Percentiles rank a stretch among this genome's conserved stretches.
Conservation (phyloP, 2,113 vertebrate species). For the Cichladusa arquata region DNA sequence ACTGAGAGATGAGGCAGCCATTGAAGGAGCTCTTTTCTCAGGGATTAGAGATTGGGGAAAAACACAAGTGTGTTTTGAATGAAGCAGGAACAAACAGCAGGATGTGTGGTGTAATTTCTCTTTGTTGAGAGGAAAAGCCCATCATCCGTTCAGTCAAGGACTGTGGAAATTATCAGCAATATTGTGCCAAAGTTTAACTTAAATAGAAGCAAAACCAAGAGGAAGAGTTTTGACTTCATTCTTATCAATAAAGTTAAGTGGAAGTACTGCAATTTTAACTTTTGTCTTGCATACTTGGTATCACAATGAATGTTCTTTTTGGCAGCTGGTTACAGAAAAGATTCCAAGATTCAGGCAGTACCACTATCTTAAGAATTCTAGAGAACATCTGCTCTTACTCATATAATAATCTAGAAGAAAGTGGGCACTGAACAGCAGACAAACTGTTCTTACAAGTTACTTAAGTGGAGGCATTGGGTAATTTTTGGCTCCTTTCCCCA, state of each 20-base stretch:
- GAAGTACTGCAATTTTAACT: neutral
- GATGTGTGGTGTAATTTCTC: neutral
- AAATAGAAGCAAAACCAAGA: neutral
- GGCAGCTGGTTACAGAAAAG: neutral
- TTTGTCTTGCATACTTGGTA: neutral
- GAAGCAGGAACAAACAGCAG: neutral
- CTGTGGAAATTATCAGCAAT: neutral
- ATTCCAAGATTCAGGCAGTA: neutral
- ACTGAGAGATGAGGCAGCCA: neutral
- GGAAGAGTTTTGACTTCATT: neutral
- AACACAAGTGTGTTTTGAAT: neutral
- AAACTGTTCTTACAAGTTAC: neutral
- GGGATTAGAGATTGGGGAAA: fast-evolving
- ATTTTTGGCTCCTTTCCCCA: neutral
- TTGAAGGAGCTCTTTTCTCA: neutral
- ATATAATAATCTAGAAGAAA: neutral
- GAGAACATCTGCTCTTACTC: neutral
- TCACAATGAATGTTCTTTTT: neutral
- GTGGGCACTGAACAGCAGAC: neutral
- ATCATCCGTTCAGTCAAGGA: neutral
- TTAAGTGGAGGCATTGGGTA: neutral
- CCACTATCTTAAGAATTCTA: neutral
- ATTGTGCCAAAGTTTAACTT: neutral
- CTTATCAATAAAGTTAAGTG: neutral
- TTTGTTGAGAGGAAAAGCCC: neutral